These are phyloP conservation scores for Tineola bisselliella DNA, from an alignment of 2,888 invertebrate species.

Conservation along the genomic window DNA sequence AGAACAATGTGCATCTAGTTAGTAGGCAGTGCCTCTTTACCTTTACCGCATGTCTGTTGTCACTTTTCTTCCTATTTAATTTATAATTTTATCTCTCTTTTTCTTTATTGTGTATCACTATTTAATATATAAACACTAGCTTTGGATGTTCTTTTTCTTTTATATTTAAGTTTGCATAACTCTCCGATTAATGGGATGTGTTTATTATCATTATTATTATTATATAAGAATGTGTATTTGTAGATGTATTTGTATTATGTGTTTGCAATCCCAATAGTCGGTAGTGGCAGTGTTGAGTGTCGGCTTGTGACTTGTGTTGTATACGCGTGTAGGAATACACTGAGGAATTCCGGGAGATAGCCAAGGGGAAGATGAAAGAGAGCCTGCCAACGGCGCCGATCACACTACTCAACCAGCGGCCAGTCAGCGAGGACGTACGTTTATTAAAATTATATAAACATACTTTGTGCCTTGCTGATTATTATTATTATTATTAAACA, in stretches of 20 bases:
- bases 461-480: neutral
- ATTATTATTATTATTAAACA: too few relatives aligned
- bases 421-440: slow-evolving; percentile 94
- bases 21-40: neutral
- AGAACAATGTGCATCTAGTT: neutral
- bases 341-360: slow-evolving; percentile 96
- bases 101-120: neutral
- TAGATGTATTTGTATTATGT: slow-evolving; percentile 22
- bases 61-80: neutral
- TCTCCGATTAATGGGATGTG: neutral
- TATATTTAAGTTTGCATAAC: neutral
- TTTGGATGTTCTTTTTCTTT: neutral
- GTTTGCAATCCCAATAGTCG: slow-evolving; percentile 18
- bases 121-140: neutral
- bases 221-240: slow-evolving; percentile 19
- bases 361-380: slow-evolving; percentile 94
- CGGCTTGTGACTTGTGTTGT: slow-evolving; percentile 14
- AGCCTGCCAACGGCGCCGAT: slow-evolving; percentile 91
- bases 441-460: neutral
- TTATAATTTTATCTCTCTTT: neutral
- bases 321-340: slow-evolving; percentile 83
- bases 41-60: neutral
- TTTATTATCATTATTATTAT: slow-evolving; percentile 32
- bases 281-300: neutral
- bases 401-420: slow-evolving; percentile 94